phyloP scores from a whole-genome alignment of 2,888 invertebrate genomes.

The Gortyna flavago region DNA sequence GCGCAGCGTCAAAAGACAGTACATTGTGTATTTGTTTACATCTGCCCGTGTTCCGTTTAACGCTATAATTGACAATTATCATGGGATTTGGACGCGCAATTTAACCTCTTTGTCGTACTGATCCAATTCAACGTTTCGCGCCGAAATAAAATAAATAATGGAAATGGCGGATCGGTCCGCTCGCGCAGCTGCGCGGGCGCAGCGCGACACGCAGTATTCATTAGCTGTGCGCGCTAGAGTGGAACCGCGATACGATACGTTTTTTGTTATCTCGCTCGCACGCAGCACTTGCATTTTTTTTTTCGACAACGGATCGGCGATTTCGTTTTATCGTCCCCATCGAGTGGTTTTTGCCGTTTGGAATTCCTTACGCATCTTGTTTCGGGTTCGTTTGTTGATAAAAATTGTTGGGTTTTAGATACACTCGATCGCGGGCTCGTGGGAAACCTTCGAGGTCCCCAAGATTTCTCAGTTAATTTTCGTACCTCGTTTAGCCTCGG shows the following conservation, averaged over 20 bases:
- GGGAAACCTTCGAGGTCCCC: constrained; percentile 64
- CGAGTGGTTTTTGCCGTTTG: constrained; percentile 87
- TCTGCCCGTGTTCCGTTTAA: constrained; percentile 86
- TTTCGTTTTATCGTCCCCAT: constrained; percentile 89
- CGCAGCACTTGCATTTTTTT: constrained; percentile 87
- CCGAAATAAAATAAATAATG: constrained; percentile 90
- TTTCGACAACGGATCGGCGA: constrained; percentile 88
- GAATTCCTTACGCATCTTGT: constrained; percentile 87
- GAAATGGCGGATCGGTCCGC: constrained; percentile 85
- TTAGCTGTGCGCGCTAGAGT: constrained; percentile 88
- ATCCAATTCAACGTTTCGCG: constrained; percentile 88
- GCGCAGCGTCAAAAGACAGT: constrained; percentile 69
- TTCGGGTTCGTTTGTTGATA: constrained; percentile 81
- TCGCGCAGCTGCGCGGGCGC: constrained; percentile 86
- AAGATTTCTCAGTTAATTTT: constrained; percentile 36
- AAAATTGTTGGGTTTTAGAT: constrained; percentile 69
- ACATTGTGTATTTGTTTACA: constrained; percentile 86
- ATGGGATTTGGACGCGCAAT: constrained; percentile 89
- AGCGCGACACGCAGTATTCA: constrained; percentile 80
- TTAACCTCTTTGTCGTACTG: constrained; percentile 88
- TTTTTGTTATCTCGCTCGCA: constrained; percentile 88
- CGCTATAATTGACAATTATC: constrained; percentile 83
- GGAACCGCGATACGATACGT: constrained; percentile 88
- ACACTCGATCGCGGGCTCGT: constrained; percentile 69
- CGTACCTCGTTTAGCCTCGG: constrained; percentile 26